A percentile compares a stretch with the other conserved stretches of the same genome.
phyloP scores from a whole-genome alignment of 2,797 vertebrate genomes.

The Epinephelus awoara region DNA sequence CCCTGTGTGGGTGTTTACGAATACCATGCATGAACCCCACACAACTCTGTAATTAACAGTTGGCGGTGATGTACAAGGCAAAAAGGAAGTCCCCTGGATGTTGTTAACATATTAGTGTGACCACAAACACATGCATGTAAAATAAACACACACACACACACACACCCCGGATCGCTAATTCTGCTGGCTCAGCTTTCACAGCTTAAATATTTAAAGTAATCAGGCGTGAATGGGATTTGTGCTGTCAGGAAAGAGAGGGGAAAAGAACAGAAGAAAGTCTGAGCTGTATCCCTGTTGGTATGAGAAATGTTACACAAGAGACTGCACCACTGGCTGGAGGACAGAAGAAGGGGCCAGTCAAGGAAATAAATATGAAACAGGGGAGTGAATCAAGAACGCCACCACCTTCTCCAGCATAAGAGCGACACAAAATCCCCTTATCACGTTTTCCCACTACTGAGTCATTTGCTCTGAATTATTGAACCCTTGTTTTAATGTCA shows the following conservation, averaged over 20 bases:
- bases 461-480: constrained; percentile 55
- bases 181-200: constrained; percentile 41
- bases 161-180: neutral
- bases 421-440: neutral
- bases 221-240: constrained; percentile 32
- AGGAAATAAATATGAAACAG: neutral
- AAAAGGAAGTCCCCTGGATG: constrained; percentile 30
- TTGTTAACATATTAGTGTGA: neutral
- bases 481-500: neutral
- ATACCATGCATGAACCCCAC: neutral
- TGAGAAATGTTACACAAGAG: constrained; percentile 18
- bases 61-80: neutral
- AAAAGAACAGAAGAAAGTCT: neutral
- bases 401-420: too few relatives aligned
- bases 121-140: neutral
- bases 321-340: neutral
- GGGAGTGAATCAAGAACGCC: neutral
- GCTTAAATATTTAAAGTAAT: constrained; percentile 62
- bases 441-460: constrained; percentile 16
- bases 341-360: neutral
- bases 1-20: neutral
- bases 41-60: neutral
- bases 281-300: neutral
- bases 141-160: constrained; percentile 26
- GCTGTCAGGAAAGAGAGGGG: neutral